phyloP scores from a whole-genome alignment of 2,888 invertebrate genomes.

The Salpingus planirostris region DNA sequence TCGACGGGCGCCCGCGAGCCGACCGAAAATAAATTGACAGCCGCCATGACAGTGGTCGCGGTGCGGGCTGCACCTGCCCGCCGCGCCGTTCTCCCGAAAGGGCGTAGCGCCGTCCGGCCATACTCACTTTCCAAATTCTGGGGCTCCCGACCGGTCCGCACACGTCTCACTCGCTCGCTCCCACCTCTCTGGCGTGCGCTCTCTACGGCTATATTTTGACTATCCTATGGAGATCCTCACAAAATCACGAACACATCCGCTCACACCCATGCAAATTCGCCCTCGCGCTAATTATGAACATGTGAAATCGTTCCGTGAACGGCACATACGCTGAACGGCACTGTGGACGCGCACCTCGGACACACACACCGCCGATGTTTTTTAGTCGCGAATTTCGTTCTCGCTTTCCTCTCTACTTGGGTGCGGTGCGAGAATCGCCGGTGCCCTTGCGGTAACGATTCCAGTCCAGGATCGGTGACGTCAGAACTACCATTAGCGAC shows the following conservation, averaged over 20 bases:
- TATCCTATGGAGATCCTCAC: conserved; percentile 33
- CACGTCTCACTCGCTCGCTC: background rate
- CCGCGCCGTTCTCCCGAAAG: too few species aligned
- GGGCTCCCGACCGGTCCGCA: background rate
- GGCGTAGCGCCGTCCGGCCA: background rate
- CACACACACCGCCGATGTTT: conserved; percentile 24
- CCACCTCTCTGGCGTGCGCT: conserved; percentile 32
- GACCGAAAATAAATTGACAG: conserved; percentile 34
- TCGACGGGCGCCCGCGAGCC: background rate
- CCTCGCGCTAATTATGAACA: conserved; percentile 35
- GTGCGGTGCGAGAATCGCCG: conserved; percentile 33
- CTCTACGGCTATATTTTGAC: too few species aligned
- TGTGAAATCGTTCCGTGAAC: conserved; percentile 30
- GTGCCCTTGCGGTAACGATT: conserved; percentile 38
- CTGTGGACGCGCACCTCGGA: conserved; percentile 28
- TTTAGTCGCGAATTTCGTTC: conserved; percentile 19
- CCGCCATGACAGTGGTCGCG: conserved; percentile 36
- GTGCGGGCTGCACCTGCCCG: conserved; percentile 26
- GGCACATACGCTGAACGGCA: conserved; percentile 28
- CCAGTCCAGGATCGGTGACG: conserved; percentile 34
- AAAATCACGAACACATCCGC: conserved; percentile 40
- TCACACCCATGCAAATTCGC: conserved; percentile 38
- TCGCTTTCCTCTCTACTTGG: conserved; percentile 21
- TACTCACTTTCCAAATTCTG: background rate
- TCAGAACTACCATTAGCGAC: conserved; percentile 30